Percentiles rank a stretch among this genome's conserved stretches.
These are phyloP conservation scores for Oxytorus armatus DNA, from an alignment of 2,888 invertebrate genomes.

Conservation along the genomic window DNA sequence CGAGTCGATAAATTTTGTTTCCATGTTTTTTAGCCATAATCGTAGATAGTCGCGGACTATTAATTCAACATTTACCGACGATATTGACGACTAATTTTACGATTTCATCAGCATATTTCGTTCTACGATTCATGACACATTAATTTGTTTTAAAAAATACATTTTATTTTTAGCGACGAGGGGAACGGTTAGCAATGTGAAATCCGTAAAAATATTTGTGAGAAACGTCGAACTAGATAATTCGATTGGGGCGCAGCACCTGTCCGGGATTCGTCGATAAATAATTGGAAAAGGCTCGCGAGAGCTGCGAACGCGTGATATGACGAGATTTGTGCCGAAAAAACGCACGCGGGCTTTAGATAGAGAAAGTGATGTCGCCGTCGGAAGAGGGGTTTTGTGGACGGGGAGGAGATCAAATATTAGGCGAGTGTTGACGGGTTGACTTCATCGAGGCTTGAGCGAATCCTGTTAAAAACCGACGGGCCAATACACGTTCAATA, in stretches of 20 bases:
- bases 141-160: too few species aligned
- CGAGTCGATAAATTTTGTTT: not conserved
- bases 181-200: too few species aligned
- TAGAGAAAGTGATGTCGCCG: conserved; percentile 23
- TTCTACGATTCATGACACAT: too few species aligned
- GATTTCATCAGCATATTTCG: not conserved
- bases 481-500: conserved; percentile 62
- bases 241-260: conserved; percentile 6
- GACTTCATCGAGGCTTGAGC: conserved; percentile 46
- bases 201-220: conserved; percentile 15
- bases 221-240: conserved; percentile 20
- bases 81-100: not conserved
- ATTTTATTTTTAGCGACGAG: too few species aligned
- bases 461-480: conserved; percentile 61
- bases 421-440: conserved; percentile 28
- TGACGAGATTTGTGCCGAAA: conserved; percentile 55
- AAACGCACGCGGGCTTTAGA: conserved; percentile 33
- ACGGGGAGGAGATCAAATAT: conserved; percentile 30
- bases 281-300: conserved; percentile 53
- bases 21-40: not conserved
- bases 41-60: not conserved
- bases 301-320: conserved; percentile 48
- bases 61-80: not conserved
- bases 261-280: conserved; percentile 38
- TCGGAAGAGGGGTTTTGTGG: conserved; percentile 4